Evolutionary conservation across 2,888 invertebrate genomes (phyloP), one percentile per base, ranked within the genome.

Genomic region (Crocallis elinguaria): DNA sequence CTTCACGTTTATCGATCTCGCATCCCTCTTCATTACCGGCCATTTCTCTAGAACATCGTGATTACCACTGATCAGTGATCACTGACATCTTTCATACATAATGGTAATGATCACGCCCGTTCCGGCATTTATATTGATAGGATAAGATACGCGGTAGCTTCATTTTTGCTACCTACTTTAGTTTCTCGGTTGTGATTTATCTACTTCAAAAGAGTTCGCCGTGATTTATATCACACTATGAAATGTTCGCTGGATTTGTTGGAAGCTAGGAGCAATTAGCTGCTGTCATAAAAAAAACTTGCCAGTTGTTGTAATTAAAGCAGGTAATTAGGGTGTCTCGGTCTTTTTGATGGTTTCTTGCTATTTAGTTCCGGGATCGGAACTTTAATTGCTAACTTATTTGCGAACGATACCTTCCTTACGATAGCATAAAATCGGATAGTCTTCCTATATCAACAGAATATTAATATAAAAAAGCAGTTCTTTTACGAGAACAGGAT

Each of bases 101-200:
- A 45, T 51, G 38, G 38, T 45, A 46, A 52, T 46, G 45, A 17
- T 5, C 29, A 14, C 32, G 21, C 37, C 45, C 41, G 46, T 52
- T 52, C 32, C 30, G 23, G 25, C 52, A 46, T 52, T 46, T 46
- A 46, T 42, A 46, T 52, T 46, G 52, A 52, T 52, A 36, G 29
- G 38, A 49, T 54, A 43, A 54, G 16, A 17, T 16, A 45, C 36
- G 29, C 23, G 29, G 41, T 17, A 3, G 16, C 36, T 46, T 46
- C 30, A 37, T 46, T 42, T 42, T 37, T 52, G 36, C 46, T 17
- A 9, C 21, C 17, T 14, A 37, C 27, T 25, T 37, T 12, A 9
- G 42, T 36, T 25, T 16, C 43, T 21, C 17, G 11, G 38, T 30
- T 12, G 43, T 43, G 43, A 54, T 49, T 46, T 48, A 48, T 49